A percentile compares a stretch with the other conserved stretches of the same genome.
phyloP scores from a whole-genome alignment of 2,888 invertebrate genomes.

The Deilephila elpenor region DNA sequence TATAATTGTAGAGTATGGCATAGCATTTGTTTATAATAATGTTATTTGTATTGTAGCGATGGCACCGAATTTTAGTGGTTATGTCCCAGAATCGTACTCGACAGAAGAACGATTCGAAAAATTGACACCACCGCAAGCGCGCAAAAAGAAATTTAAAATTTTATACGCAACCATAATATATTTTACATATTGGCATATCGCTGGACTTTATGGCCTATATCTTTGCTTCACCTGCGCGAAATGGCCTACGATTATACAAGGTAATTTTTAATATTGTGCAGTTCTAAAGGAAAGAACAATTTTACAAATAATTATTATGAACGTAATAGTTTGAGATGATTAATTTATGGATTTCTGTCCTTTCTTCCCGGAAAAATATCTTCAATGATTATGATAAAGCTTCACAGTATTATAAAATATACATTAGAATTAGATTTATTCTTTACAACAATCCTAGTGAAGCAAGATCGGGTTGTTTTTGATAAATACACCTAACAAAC shows the following conservation, averaged over 20 bases:
- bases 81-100: slow-evolving; percentile 19
- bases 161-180: slow-evolving; percentile 52
- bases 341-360: too few species aligned
- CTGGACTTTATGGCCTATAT: slow-evolving; percentile 55
- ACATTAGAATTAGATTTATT: too few species aligned
- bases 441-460: too few species aligned
- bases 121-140: slow-evolving; percentile 37
- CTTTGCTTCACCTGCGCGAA: slow-evolving; percentile 55
- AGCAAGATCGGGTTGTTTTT: too few species aligned
- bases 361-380: too few species aligned
- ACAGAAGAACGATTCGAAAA: slow-evolving; percentile 34
- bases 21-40: background rate
- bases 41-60: background rate
- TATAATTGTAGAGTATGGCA: background rate
- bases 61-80: slow-evolving; percentile 31
- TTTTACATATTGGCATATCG: slow-evolving; percentile 55
- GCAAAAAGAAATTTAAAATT: slow-evolving; percentile 48
- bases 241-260: slow-evolving; percentile 54
- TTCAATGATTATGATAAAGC: too few species aligned
- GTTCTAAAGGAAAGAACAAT: background rate
- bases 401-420: too few species aligned
- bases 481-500: too few species aligned
- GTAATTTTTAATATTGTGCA: slow-evolving; percentile 32
- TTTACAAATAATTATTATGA: background rate
- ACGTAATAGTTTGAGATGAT: too few species aligned